Evolutionary conservation across 2,113 vertebrate species (phyloP), one percentile per base, ranked within the genome.

Genomic region (Cyprinodon variegatus): DNA sequence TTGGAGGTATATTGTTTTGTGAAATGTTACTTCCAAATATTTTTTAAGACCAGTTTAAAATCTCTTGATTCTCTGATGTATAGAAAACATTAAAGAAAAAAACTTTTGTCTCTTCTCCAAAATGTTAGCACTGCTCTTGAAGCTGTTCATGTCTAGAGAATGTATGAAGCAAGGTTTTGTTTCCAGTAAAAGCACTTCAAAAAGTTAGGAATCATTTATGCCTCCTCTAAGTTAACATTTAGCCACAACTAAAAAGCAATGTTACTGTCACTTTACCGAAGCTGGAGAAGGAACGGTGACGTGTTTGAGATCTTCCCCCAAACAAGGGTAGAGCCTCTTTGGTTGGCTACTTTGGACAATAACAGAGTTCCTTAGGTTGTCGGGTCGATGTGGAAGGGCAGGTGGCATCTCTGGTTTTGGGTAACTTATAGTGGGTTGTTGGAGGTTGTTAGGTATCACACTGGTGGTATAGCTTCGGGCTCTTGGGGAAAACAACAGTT

Each of bases 241-340:
- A 22, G 2, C 29, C 29, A 29, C 29, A 29, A 29, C 29, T 66
- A 13, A 4, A 41, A 62, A 3, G 22, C 17, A 10, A 9, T 29
- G 10, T n/a, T 14, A 53, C 37, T n/a, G 10, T 59, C 14, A 62
- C 36, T 39, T 83, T 92, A 93, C 93, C 82, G 0, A 12, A 39
- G 14, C 37, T 66, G 70, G 41, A 60, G 22, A 46, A 62, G 53
- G 62, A 15, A 78, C 1, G 43, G 2, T 65, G 22, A 67, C 0
- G 3, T 68, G 2, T 29, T n/a, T 59, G 4, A 81, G 8, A 13
- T 91, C 81, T 3, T 72, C 45, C 2, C 88, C 77, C 74, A 94
- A 59, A 57, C 15, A 64, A 0, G 92, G 91, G 82, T 94, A 94
- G 0, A 93, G 89, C 57, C 59, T 77, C 29, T 61, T 76, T 1